Conservation (phyloP, 2,113 vertebrate genomes). For the Piprites chloris region DNA sequence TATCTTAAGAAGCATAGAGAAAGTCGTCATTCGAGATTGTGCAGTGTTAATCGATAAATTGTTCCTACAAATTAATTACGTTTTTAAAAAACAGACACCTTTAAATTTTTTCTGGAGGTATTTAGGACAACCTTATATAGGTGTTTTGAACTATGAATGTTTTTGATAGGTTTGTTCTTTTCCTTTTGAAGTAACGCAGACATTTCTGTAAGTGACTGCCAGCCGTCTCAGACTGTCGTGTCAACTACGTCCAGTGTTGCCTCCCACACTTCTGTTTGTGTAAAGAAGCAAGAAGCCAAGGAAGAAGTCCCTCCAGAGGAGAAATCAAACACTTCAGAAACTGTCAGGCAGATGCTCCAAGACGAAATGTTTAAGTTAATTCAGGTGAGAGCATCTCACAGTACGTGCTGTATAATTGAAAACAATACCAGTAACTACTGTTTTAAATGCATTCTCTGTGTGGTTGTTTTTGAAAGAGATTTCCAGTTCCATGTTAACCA, state of each 20-base stretch:
- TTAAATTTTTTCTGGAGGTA: not conserved
- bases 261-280: not conserved
- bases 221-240: not conserved
- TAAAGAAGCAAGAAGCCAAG: not conserved
- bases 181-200: not conserved
- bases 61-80: not conserved
- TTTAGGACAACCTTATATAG: not conserved
- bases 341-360: slow-evolving; percentile 81
- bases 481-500: not conserved
- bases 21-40: not conserved
- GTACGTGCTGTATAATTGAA: not conserved
- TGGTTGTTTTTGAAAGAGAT: not conserved
- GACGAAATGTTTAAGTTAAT: slow-evolving; percentile 90
- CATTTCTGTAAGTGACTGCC: not conserved
- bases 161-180: not conserved
- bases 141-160: not conserved
- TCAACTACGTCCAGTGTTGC: not conserved
- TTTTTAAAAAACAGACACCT: not conserved
- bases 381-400: slow-evolving; percentile 77
- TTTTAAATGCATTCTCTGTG: not conserved
- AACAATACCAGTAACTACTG: not conserved
- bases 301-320: not conserved
- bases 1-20: not conserved
- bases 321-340: slow-evolving; percentile 48
- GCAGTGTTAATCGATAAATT: not conserved